Conservation (phyloP, 2,113 vertebrate species). For the Spheniscus mendiculus region DNA sequence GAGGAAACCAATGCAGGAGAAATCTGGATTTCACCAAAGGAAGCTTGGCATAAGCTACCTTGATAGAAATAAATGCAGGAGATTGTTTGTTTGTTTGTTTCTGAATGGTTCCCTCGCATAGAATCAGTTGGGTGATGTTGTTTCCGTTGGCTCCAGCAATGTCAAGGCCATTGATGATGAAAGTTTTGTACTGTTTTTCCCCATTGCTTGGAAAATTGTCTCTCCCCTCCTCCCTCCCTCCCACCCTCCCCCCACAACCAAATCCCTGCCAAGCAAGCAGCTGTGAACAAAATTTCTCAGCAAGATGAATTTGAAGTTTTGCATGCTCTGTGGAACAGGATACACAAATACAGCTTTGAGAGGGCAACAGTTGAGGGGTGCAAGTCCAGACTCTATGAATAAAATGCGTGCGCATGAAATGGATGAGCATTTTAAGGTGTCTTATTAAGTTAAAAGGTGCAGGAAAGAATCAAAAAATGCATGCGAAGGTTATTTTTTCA, state of each 20-base stretch:
- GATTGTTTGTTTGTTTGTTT: background rate
- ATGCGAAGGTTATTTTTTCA: background rate
- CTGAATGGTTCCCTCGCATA: background rate
- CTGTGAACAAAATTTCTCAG: constrained; percentile 51
- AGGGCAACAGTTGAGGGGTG: background rate
- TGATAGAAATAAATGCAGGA: background rate
- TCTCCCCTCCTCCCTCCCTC: background rate
- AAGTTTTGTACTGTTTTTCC: constrained; percentile 58
- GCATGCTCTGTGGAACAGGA: background rate
- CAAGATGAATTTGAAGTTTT: background rate
- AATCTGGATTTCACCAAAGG: constrained; percentile 10
- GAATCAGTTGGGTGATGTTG: background rate
- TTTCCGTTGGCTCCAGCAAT: constrained; percentile 27
- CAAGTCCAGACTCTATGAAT: background rate
- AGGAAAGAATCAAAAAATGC: background rate
- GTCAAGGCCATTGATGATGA: constrained; percentile 61
- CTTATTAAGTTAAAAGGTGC: background rate
- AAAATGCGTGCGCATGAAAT: background rate
- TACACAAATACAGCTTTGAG: background rate
- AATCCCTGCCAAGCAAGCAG: constrained; percentile 54
- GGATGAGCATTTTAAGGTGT: background rate
- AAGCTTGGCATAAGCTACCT: constrained; percentile 7
- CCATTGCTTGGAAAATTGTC: constrained; percentile 34
- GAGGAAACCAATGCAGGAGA: constrained; percentile 11
- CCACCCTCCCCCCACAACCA: background rate